Conservation (phyloP, 2,888 invertebrate species). For the Athripsodes cinereus region DNA sequence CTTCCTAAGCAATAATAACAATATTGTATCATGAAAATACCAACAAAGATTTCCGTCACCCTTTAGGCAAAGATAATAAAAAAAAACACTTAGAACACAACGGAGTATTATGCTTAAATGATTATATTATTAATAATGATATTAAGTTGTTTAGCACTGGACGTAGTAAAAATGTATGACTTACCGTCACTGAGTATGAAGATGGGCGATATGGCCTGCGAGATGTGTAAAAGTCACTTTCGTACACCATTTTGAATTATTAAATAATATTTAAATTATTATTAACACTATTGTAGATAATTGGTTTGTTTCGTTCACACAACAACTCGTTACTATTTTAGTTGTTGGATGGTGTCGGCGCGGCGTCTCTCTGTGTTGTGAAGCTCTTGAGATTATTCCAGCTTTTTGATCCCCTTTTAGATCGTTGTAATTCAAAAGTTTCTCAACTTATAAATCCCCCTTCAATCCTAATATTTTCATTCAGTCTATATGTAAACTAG, state of each 20-base stretch:
- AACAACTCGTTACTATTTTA: constrained; percentile 3
- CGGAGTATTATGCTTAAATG: constrained; percentile 1
- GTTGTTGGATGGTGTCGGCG: constrained; percentile 21
- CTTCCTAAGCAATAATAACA: no score
- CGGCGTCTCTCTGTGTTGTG: constrained; percentile 24
- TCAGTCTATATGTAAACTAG: no score
- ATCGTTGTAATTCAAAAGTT: background rate
- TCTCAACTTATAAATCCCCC: background rate
- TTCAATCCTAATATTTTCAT: no score
- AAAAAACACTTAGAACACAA: background rate
- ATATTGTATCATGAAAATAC: constrained; percentile 12
- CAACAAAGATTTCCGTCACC: constrained; percentile 26
- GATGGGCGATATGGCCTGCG: constrained; percentile 75
- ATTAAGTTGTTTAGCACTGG: constrained; percentile 3
- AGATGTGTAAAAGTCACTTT: constrained; percentile 87
- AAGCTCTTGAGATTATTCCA: constrained; percentile 3
- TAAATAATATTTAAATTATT: no score
- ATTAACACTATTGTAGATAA: constrained; percentile 4
- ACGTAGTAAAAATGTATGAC: constrained; percentile 36
- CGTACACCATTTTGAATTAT: constrained; percentile 73
- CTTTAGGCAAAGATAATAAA: background rate
- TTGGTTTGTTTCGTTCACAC: constrained; percentile 4
- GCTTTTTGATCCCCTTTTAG: constrained; percentile 8
- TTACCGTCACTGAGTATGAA: constrained; percentile 77
- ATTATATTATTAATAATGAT: constrained; percentile 16